These are phyloP conservation scores for Triplophysa rosa DNA, from an alignment of 2,113 vertebrate genomes.

Conservation along the genomic window DNA sequence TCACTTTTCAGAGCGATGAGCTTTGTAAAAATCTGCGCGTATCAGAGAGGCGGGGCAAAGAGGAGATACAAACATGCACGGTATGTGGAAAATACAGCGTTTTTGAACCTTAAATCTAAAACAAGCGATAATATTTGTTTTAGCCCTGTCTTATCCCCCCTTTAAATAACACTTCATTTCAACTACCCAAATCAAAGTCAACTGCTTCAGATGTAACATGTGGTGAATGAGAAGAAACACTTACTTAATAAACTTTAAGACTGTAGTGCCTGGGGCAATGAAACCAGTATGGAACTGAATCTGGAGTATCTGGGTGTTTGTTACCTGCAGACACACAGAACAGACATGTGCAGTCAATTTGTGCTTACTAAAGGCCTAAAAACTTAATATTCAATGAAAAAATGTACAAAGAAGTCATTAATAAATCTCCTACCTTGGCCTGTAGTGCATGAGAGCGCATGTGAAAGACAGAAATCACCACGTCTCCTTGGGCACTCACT, in stretches of 20 bases:
- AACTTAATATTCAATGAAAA: background rate
- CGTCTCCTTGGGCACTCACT: slow-evolving; percentile 91
- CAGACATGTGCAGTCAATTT: background rate
- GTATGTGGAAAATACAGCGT: too few species aligned
- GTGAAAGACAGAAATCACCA: slow-evolving; percentile 91
- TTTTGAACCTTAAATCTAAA: too few species aligned
- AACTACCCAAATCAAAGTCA: background rate
- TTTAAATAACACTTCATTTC: background rate
- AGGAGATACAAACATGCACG: too few species aligned
- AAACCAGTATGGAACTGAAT: slow-evolving; percentile 98
- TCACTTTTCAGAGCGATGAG: too few species aligned
- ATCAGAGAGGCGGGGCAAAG: too few species aligned
- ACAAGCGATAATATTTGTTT: too few species aligned
- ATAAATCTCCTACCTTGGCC: slow-evolving; percentile 82
- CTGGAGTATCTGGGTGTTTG: slow-evolving; percentile 98
- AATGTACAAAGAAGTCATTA: background rate
- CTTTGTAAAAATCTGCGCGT: too few species aligned
- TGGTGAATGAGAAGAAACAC: slow-evolving; percentile 44
- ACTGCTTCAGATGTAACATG: too few species aligned
- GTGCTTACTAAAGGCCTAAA: too few species aligned
- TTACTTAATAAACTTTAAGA: slow-evolving; percentile 96
- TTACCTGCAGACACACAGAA: slow-evolving; percentile 77
- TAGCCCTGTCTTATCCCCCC: too few species aligned
- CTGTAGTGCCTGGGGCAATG: slow-evolving; percentile 86
- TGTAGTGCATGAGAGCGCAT: slow-evolving; percentile 97